Conservation (phyloP, 2,888 invertebrate species). For the Bembecia ichneumoniformis region DNA sequence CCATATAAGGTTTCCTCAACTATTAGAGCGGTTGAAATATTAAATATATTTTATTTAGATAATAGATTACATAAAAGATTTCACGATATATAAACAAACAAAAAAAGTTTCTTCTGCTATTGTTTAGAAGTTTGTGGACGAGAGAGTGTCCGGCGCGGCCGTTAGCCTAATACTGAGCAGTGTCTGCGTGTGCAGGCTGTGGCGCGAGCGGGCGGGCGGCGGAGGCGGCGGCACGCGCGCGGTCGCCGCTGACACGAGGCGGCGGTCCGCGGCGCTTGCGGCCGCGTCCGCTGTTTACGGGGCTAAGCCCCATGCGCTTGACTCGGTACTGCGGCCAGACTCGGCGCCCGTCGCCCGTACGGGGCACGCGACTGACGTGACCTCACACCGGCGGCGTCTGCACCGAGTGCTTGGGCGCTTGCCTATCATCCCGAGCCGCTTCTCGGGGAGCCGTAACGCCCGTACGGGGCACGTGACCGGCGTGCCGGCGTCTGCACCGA, state of each 20-base stretch:
- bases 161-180: conserved; percentile 31
- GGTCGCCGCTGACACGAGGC: conserved; percentile 32
- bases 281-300: conserved; percentile 38
- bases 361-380: not conserved
- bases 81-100: too few species aligned
- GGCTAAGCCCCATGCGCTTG: conserved; percentile 52
- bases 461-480: conserved; percentile 2
- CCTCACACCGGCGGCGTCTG: conserved; percentile 11
- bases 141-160: conserved; percentile 11
- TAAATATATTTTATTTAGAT: too few species aligned
- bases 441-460: conserved; percentile 2
- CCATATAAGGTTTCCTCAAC: too few species aligned
- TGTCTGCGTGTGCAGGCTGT: conserved; percentile 69
- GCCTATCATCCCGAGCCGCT: conserved; percentile 2
- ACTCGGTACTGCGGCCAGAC: conserved; percentile 55
- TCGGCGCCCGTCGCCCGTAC: conserved; percentile 29
- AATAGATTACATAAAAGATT: too few species aligned
- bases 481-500: conserved; percentile 1
- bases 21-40: too few species aligned
- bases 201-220: conserved; percentile 50
- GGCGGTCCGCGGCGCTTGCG: conserved; percentile 24
- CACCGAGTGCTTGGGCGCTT: conserved; percentile 18
- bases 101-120: conserved; percentile 3
- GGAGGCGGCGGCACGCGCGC: conserved; percentile 39
- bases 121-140: conserved; percentile 14